phyloP scores from a whole-genome alignment of 1,140 invertebrate genomes.

The Leucophenga varia region DNA sequence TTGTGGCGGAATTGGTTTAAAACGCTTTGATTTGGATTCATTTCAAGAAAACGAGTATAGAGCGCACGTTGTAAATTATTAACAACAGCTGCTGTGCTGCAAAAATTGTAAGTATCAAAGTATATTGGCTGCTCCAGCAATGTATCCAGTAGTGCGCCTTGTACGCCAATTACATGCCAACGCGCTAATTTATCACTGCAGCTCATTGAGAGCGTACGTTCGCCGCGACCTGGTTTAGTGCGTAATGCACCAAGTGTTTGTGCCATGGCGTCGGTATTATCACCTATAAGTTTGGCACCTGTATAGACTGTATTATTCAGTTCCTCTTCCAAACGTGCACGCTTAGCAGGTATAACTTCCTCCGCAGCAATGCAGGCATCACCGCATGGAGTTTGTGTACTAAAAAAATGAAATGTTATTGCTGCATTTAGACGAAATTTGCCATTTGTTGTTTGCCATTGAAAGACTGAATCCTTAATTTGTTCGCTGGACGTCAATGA shows the following conservation, averaged over 20 bases:
- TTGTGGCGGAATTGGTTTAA: slow-evolving; percentile 36
- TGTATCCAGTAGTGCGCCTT: slow-evolving; percentile 75
- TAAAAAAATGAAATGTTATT: slow-evolving; percentile 81
- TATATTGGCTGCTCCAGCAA: slow-evolving; percentile 70
- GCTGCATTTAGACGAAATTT: slow-evolving; percentile 61
- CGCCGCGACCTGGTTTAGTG: slow-evolving; percentile 90
- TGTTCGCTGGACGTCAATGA: slow-evolving; percentile 50
- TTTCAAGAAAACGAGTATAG: slow-evolving; percentile 57
- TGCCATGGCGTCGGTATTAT: slow-evolving; percentile 60
- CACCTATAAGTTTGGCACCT: slow-evolving; percentile 80
- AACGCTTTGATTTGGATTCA: slow-evolving; percentile 40
- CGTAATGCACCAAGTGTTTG: slow-evolving; percentile 68
- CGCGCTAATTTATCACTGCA: slow-evolving; percentile 92
- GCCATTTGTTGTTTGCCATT: slow-evolving; percentile 28
- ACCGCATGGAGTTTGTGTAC: slow-evolving; percentile 87
- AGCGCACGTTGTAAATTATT: slow-evolving; percentile 69
- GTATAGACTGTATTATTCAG: slow-evolving; percentile 61
- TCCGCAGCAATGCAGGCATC: slow-evolving; percentile 66
- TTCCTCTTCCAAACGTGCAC: slow-evolving; percentile 17
- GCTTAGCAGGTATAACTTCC: slow-evolving; percentile 32
- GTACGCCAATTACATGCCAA: slow-evolving; percentile 83
- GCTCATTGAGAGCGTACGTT: slow-evolving; percentile 84
- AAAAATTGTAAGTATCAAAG: slow-evolving; percentile 72
- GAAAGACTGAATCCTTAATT: slow-evolving; percentile 33
- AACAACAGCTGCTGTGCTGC: slow-evolving; percentile 64